phyloP scores from a whole-genome alignment of 2,888 invertebrate genomes.

The Formica aserva region DNA sequence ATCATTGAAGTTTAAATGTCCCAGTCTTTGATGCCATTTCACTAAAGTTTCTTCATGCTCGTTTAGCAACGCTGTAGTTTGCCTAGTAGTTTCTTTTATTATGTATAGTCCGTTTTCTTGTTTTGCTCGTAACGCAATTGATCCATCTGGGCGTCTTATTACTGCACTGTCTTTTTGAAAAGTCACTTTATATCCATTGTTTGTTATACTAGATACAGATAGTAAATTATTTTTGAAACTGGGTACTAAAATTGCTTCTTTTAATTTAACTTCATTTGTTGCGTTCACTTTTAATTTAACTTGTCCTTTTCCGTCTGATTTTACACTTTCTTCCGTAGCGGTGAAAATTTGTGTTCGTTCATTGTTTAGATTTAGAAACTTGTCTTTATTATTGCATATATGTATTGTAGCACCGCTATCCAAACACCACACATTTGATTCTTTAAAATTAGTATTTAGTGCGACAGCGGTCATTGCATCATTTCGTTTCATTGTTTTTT shows the following conservation, averaged over 20 bases:
- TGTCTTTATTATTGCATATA: conserved; percentile 32
- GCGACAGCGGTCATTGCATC: conserved; percentile 22
- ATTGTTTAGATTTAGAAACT: not conserved
- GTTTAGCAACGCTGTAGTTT: conserved; percentile 5
- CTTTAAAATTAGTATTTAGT: not conserved
- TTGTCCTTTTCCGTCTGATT: conserved; percentile 27
- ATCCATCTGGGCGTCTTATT: not conserved
- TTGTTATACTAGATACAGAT: conserved; percentile 7
- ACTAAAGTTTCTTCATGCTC: not conserved
- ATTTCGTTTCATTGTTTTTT: not conserved
- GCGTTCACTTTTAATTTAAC: too few species aligned
- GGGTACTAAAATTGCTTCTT: not conserved
- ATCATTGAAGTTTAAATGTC: conserved; percentile 19
- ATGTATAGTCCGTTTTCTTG: not conserved
- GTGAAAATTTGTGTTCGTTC: conserved; percentile 8
- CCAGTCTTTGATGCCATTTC: conserved; percentile 37
- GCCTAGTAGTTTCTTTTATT: not conserved
- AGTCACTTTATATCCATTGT: not conserved
- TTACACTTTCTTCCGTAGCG: not conserved
- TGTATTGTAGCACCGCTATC: conserved; percentile 49
- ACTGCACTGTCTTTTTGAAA: not conserved
- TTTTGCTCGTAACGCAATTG: not conserved
- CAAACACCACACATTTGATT: conserved; percentile 29
- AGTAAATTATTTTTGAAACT: conserved; percentile 33
- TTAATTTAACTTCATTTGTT: conserved; percentile 20